Evolutionary conservation across 2,797 vertebrate genomes (phyloP).

Genomic region (Smutsia temminckii): DNA sequence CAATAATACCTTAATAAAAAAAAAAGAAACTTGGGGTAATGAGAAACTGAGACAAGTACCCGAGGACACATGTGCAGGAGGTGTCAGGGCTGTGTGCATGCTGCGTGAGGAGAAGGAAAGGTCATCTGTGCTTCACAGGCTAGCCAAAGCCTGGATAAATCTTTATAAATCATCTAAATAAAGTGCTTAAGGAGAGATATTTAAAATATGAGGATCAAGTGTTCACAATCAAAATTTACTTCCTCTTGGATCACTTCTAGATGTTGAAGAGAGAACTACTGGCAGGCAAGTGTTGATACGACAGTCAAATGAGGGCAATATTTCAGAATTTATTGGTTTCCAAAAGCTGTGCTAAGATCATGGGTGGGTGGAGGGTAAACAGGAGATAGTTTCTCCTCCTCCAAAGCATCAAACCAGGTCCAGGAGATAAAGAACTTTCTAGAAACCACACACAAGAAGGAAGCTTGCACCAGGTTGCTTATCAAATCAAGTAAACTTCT

Average conservation of each 20-base stretch:
- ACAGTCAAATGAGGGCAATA: neutral
- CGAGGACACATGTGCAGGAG: neutral
- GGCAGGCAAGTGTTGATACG: neutral
- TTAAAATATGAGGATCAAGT: neutral
- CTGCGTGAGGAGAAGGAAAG: neutral
- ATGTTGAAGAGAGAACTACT: neutral
- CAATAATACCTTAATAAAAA: neutral
- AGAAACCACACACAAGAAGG: neutral
- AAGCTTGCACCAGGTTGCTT: neutral
- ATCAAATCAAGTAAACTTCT: neutral
- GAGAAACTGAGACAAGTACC: neutral
- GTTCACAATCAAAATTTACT: neutral
- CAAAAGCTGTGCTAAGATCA: neutral
- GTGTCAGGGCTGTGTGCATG: accelerated
- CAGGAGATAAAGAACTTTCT: neutral
- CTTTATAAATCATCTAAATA: neutral
- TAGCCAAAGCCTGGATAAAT: neutral
- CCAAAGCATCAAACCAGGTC: neutral
- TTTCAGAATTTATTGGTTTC: neutral
- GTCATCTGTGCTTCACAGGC: neutral
- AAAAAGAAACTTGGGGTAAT: neutral
- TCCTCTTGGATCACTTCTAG: neutral
- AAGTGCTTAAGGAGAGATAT: neutral
- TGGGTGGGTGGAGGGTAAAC: accelerated
- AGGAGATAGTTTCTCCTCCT: neutral